These are phyloP conservation scores for Orchestia grillus DNA, from an alignment of 1,140 invertebrate genomes.

Conservation along the genomic window DNA sequence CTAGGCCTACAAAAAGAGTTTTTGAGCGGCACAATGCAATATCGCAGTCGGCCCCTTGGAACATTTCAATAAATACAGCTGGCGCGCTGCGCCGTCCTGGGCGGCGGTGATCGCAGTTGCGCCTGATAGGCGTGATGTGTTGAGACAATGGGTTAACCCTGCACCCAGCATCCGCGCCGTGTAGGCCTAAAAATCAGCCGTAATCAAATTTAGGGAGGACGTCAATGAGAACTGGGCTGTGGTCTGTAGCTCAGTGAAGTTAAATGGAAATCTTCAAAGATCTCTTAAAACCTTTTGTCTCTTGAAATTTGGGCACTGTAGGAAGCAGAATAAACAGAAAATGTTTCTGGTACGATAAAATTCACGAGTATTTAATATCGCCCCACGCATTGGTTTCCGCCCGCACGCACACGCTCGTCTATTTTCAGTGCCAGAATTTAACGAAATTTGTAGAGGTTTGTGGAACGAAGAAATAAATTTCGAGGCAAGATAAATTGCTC, in stretches of 20 bases:
- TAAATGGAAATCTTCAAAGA: too few relatives aligned
- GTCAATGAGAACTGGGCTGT: not conserved
- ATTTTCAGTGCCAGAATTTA: too few relatives aligned
- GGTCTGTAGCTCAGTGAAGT: not conserved
- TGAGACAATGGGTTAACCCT: slow-evolving; percentile 8
- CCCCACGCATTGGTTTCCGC: too few relatives aligned
- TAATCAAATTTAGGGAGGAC: slow-evolving; percentile 1
- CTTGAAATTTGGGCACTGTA: too few relatives aligned
- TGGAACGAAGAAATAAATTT: too few relatives aligned
- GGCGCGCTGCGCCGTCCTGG: not conserved
- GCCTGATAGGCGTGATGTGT: slow-evolving; percentile 13
- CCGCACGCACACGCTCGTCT: too few relatives aligned
- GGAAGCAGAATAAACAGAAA: too few relatives aligned
- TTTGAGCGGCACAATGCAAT: slow-evolving; percentile 48
- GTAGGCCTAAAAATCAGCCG: slow-evolving; percentile 39
- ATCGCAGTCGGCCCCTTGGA: slow-evolving; percentile 10
- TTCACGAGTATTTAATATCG: too few relatives aligned
- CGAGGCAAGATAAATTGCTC: too few relatives aligned
- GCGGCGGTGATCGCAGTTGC: not conserved
- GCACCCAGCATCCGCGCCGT: not conserved
- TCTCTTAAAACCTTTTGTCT: too few relatives aligned
- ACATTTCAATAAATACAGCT: slow-evolving; percentile 48
- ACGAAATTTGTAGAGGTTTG: too few relatives aligned
- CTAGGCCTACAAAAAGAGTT: slow-evolving; percentile 55
- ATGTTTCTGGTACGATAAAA: too few relatives aligned